Evolutionary conservation across 2,888 invertebrate species (phyloP).

Genomic region (Stratiomys singularior): DNA sequence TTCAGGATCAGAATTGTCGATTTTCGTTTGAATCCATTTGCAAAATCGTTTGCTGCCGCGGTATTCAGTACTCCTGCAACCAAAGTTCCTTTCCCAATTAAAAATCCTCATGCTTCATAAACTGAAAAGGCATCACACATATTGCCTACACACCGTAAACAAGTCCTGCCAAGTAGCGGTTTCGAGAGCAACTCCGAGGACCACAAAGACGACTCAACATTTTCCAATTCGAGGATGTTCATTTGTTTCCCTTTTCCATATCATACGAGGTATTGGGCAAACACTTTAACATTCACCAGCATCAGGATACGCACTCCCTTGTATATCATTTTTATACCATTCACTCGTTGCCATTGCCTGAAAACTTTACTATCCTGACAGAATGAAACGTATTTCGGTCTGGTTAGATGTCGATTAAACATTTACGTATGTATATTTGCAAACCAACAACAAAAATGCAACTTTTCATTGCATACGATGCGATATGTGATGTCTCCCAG

Average conservation of each 20-base stretch:
- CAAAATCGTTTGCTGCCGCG: too few relatives aligned
- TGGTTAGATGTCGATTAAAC: too few relatives aligned
- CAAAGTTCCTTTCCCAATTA: background rate
- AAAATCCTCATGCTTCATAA: constrained; percentile 13
- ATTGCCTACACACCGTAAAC: background rate
- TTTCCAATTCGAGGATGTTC: too few relatives aligned
- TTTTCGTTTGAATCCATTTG: too few relatives aligned
- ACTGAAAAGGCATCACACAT: constrained; percentile 19
- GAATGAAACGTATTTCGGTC: too few relatives aligned
- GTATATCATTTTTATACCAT: background rate
- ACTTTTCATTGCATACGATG: constrained; percentile 17
- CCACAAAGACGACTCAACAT: background rate
- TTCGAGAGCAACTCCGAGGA: background rate
- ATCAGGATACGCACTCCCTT: background rate
- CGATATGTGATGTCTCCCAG: constrained; percentile 13
- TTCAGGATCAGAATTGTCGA: too few relatives aligned
- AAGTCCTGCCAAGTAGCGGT: background rate
- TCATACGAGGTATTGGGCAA: background rate
- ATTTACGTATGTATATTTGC: background rate
- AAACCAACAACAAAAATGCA: constrained; percentile 8
- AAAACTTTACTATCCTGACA: background rate
- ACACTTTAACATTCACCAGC: constrained; percentile 2
- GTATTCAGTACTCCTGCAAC: too few relatives aligned
- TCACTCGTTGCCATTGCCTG: background rate
- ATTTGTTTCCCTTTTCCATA: background rate